These are phyloP conservation scores for Serripes groenlandicus DNA, from an alignment of 2,888 invertebrate species.

Conservation along the genomic window DNA sequence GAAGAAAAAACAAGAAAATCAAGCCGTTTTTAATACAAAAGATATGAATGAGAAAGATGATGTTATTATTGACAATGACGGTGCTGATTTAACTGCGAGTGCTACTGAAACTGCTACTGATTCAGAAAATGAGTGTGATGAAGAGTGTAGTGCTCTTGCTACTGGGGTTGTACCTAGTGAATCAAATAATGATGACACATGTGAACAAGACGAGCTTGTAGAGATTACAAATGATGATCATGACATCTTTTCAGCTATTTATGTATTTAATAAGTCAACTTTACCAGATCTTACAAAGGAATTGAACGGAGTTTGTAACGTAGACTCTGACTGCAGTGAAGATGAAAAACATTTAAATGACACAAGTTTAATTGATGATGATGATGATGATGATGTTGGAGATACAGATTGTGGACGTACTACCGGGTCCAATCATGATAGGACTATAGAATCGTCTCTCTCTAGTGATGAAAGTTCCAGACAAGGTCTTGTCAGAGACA, in stretches of 20 bases:
- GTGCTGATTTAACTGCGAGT: neutral
- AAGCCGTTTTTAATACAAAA: neutral
- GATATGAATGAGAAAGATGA: neutral
- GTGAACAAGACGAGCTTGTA: neutral
- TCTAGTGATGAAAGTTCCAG: constrained; percentile 39
- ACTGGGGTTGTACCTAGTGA: neutral
- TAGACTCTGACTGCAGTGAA: neutral
- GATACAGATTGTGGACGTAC: constrained; percentile 1
- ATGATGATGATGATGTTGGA: constrained; percentile 1
- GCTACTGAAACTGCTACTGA: neutral
- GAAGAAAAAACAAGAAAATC: constrained; percentile 10
- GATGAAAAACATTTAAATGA: neutral
- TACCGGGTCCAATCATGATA: constrained; percentile 37
- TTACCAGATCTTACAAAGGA: constrained; percentile 16
- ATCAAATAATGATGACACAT: neutral
- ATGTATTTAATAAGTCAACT: neutral
- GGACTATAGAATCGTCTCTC: constrained; percentile 29
- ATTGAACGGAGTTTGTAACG: constrained; percentile 8
- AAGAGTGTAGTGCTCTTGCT: neutral
- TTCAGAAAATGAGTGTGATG: neutral
- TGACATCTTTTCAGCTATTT: neutral
- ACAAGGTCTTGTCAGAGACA: constrained; percentile 56
- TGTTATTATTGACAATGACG: neutral
- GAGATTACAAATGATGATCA: neutral
- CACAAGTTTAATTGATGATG: neutral